A percentile compares a stretch with the other conserved stretches of the same genome.
Evolutionary conservation across 2,113 vertebrate genomes (phyloP).

Genomic region (Lasiurus borealis): DNA sequence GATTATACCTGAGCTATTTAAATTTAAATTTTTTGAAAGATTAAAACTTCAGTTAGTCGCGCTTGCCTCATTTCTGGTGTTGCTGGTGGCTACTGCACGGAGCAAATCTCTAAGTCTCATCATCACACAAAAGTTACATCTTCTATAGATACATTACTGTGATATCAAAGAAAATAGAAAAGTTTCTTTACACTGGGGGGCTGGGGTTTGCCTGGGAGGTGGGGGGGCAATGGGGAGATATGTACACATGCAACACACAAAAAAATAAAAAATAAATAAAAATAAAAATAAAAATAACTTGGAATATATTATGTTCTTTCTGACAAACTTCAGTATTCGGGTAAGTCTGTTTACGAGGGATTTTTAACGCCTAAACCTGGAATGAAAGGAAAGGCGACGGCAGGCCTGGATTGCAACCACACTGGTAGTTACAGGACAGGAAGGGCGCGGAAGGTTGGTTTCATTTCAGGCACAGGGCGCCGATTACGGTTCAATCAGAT

Average conservation of each 20-base stretch:
- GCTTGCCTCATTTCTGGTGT: background rate
- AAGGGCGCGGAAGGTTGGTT: background rate
- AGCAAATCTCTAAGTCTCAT: background rate
- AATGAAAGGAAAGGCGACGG: background rate
- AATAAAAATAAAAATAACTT: background rate
- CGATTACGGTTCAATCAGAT: background rate
- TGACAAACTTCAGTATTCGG: background rate
- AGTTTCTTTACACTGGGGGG: background rate
- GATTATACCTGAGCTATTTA: background rate
- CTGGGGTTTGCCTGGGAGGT: too few relatives aligned
- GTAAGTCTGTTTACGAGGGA: background rate
- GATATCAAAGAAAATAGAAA: background rate
- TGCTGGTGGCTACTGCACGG: background rate
- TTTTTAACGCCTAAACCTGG: background rate
- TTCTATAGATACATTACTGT: background rate
- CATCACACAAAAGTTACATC: background rate
- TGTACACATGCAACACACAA: too few relatives aligned
- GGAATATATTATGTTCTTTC: background rate
- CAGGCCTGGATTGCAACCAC: background rate
- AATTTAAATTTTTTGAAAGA: background rate
- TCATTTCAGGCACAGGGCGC: background rate
- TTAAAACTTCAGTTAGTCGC: background rate
- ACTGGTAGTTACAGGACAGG: background rate
- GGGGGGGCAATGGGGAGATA: too few relatives aligned
- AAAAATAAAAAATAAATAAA: too few relatives aligned